Percentiles rank a stretch among this genome's conserved stretches.
phyloP scores from a whole-genome alignment of 1,140 invertebrate species.

The Drepana arcuata region DNA sequence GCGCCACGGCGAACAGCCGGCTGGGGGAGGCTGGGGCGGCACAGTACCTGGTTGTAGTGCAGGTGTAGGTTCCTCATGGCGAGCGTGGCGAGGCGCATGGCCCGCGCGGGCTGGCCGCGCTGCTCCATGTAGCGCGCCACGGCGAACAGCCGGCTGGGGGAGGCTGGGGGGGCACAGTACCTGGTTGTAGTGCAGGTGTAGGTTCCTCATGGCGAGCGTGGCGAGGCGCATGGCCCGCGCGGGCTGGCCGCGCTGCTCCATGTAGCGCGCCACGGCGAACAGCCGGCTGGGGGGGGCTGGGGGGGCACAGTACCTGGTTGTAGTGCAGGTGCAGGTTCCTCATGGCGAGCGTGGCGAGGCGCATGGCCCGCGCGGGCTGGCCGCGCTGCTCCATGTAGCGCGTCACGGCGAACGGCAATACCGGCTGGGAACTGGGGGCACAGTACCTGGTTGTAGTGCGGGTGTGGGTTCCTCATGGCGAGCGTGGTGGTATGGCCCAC shows the following conservation, averaged over 20 bases:
- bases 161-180: too few species aligned
- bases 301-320: slow-evolving; percentile 77
- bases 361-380: too few species aligned
- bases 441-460: too few species aligned
- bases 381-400: too few species aligned
- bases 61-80: slow-evolving; percentile 89
- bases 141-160: slow-evolving; percentile 86
- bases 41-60: slow-evolving; percentile 85
- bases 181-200: slow-evolving; percentile 89
- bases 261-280: slow-evolving; percentile 88
- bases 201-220: slow-evolving; percentile 86
- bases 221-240: slow-evolving; percentile 87
- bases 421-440: background rate
- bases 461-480: too few species aligned
- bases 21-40: slow-evolving; percentile 86
- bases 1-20: slow-evolving; percentile 87
- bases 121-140: slow-evolving; percentile 91
- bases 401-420: background rate
- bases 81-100: slow-evolving; percentile 86
- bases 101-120: slow-evolving; percentile 83
- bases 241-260: slow-evolving; percentile 88
- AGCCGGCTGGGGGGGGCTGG: slow-evolving; percentile 81
- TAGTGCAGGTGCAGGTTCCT: slow-evolving; percentile 87
- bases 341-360: slow-evolving; percentile 86
- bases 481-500: too few species aligned